Base-by-base conservation (phyloP, 2,888 invertebrate genomes). In the Dicyrtoma fusca region DNA sequence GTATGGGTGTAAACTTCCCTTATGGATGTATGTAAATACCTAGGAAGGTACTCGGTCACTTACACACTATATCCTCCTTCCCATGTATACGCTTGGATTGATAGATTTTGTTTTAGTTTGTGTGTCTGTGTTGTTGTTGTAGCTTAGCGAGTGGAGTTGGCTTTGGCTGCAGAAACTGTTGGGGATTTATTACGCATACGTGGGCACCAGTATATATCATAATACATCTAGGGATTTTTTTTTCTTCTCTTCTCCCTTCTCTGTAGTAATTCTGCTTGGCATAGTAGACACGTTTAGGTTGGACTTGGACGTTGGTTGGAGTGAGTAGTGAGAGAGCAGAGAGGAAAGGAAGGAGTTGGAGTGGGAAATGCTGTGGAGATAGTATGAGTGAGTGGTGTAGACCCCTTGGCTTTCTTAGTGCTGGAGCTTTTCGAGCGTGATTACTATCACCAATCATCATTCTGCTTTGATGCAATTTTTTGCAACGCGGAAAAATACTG, bases 401-500 rank as follows among this genome's bases (percentile, higher is more conserved):
- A 11, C 23, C n/a, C 49, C 1, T 65, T 25, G 65, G 17, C 26
- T 17, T 6, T 49, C 21, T 42, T 13, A 5, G 2, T 61, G 69
- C 69, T 62, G 69, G 62, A 59, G 47, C 25, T 47, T 44, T 17
- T 59, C 17, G 59, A 57, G 59, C 69, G 47, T 62, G 61, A 49
- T 69, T 62, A 62, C 69, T 62, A 57, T 59, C 57, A 23, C 62
- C 53, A 69, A 49, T 64, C 64, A 49, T 49, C 25, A 47, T 49
- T n/a, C 62, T 49, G 49, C 62, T 69, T 61, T 62, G 62, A 69
- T 62, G 69, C 68, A 68, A 68, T 68, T 68, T 68, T 68, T 68
- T 68, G 68, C 68, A 68, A 68, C 68, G 63, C 53, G 55, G 63
- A 66, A 71, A 64, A 55, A 57, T 65, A 14, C 47, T 49, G 63